Conservation (phyloP, 2,797 vertebrate genomes). For the Pipistrellus kuhlii region DNA sequence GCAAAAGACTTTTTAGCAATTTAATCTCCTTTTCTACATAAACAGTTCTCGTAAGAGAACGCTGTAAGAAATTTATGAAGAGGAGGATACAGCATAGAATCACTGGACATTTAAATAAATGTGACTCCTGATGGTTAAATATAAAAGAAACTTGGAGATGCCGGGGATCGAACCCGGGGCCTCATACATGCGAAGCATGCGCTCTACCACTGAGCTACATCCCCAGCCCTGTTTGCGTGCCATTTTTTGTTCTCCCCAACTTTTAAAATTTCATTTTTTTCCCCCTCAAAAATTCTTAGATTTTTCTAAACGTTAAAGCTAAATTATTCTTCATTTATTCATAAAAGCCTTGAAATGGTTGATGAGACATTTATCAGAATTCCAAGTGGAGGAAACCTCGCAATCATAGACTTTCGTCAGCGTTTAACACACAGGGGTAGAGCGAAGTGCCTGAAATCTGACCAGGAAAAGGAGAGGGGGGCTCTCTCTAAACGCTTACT, state of each 20-base stretch:
- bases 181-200: constrained; percentile 85
- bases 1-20: neutral
- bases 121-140: accelerated
- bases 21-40: neutral
- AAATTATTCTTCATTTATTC: neutral
- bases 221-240: accelerated
- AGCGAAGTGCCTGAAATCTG: neutral
- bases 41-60: neutral
- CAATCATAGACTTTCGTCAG: neutral
- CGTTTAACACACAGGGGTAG: neutral
- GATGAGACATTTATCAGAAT: neutral
- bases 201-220: constrained; percentile 85
- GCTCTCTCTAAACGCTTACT: neutral
- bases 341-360: neutral
- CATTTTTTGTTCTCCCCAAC: neutral
- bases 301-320: neutral
- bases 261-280: neutral
- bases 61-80: accelerated
- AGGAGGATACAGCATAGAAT: accelerated
- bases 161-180: constrained; percentile 85
- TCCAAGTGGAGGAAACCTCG: neutral
- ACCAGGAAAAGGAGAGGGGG: neutral
- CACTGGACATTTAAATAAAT: neutral
- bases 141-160: neutral
- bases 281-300: accelerated